Conservation (phyloP, 2,888 invertebrate genomes). For the Caenorhabditis panamensis region DNA sequence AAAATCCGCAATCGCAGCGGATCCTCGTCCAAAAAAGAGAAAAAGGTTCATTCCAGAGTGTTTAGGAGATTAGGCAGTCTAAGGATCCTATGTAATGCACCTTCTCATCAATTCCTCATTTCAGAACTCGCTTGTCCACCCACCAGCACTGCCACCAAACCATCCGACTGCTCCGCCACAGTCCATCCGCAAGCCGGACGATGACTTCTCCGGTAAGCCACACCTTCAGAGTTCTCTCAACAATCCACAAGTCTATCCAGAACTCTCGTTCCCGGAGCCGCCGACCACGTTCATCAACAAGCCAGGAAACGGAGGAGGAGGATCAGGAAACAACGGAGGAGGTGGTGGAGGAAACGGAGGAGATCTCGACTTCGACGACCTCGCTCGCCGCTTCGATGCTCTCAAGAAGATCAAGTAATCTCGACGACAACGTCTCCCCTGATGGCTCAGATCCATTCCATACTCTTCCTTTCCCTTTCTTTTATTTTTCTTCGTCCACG, state of each 20-base stretch:
- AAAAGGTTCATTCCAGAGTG: conserved; percentile 25
- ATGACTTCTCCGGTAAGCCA: conserved; percentile 53
- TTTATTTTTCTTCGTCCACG: conserved; percentile 17
- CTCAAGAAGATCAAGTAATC: conserved; percentile 72
- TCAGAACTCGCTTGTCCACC: conserved; percentile 66
- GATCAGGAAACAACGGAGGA: conserved; percentile 35
- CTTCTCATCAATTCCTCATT: not conserved
- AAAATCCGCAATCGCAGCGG: conserved; percentile 39
- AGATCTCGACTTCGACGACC: conserved; percentile 76
- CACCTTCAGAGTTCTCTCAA: not conserved
- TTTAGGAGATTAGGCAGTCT: too few relatives aligned
- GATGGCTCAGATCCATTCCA: not conserved
- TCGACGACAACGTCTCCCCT: not conserved
- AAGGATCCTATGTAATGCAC: too few relatives aligned
- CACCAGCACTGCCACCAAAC: conserved; percentile 41
- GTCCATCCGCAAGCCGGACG: conserved; percentile 63
- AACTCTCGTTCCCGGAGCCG: conserved; percentile 74
- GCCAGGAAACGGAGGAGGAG: conserved; percentile 30
- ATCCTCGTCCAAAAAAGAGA: conserved; percentile 54
- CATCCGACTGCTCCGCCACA: conserved; percentile 69
- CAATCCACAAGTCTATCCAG: conserved; percentile 46
- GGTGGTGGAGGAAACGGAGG: conserved; percentile 31
- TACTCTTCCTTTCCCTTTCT: not conserved
- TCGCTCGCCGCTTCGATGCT: conserved; percentile 75
- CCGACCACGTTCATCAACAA: conserved; percentile 68